phyloP scores from a whole-genome alignment of 2,888 invertebrate species.

The Caenorhabditis sp. region DNA sequence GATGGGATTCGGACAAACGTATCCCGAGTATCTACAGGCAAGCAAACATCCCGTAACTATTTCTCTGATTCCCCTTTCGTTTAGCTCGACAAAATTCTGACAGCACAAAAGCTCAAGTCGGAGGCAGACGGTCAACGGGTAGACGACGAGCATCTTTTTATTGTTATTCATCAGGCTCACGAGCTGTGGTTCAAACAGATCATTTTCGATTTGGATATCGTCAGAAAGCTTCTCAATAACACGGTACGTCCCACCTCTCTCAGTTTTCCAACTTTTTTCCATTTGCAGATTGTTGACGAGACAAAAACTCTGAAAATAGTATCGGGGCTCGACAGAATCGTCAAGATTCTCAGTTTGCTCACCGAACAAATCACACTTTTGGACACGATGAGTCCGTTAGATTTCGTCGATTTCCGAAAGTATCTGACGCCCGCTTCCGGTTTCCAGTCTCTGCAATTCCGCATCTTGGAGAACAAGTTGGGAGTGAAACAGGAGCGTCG shows the following conservation, averaged over 20 bases:
- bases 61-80: conserved; percentile 59
- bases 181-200: conserved; percentile 99
- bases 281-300: conserved; percentile 89
- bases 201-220: conserved; percentile 95
- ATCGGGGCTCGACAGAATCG: conserved; percentile 93
- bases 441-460: conserved; percentile 96
- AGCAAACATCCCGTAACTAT: no score
- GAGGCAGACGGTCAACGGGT: conserved; percentile 85
- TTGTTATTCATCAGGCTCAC: conserved; percentile 86
- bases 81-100: conserved; percentile 90
- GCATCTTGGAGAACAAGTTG: conserved; percentile 95
- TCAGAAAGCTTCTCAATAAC: conserved; percentile 88
- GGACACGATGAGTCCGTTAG: conserved; percentile 98
- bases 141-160: conserved; percentile 73
- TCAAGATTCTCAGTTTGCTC: conserved; percentile 92
- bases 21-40: conserved; percentile 92
- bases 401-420: conserved; percentile 97
- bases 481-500: conserved; percentile 84
- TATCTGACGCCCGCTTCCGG: conserved; percentile 96
- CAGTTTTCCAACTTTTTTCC: no score
- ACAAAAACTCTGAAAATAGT: conserved; percentile 94
- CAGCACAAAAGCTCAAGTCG: conserved; percentile 91
- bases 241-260: no score
- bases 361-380: conserved; percentile 97
- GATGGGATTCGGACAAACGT: conserved; percentile 88